A percentile compares a stretch with the other conserved stretches of the same genome.
Evolutionary conservation across 1,140 invertebrate species (phyloP).

Genomic region (Anagrus nilaparvatae): DNA sequence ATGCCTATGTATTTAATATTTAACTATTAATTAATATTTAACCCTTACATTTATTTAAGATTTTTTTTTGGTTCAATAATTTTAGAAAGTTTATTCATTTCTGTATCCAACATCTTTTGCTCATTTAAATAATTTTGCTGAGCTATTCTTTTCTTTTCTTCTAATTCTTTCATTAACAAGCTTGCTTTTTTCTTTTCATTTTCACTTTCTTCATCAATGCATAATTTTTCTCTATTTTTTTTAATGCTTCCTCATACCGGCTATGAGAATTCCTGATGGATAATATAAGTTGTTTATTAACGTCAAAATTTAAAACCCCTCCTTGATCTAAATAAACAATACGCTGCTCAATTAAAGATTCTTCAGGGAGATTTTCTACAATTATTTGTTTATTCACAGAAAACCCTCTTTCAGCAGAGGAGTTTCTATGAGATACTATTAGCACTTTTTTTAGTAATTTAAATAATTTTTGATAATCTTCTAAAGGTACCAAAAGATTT

Average conservation of each 20-base stretch:
- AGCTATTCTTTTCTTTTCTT: no score
- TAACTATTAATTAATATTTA: no score
- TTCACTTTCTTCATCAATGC: background rate
- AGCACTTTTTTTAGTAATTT: slow-evolving; percentile 14
- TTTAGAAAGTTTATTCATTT: no score
- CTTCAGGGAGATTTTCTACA: slow-evolving; percentile 13
- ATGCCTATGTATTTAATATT: no score
- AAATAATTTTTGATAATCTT: slow-evolving; percentile 8
- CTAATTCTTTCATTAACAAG: no score
- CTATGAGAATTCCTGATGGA: background rate
- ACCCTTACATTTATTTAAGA: no score
- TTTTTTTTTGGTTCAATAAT: no score
- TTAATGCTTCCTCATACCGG: slow-evolving; percentile 5
- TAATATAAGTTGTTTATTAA: slow-evolving; percentile 6
- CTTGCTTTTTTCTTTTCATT: background rate
- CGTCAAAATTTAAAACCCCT: slow-evolving; percentile 8
- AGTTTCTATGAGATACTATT: slow-evolving; percentile 16
- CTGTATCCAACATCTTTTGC: no score
- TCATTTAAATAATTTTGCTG: no score
- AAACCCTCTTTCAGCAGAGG: slow-evolving; percentile 16
- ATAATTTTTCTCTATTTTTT: background rate
- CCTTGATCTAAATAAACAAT: slow-evolving; percentile 6
- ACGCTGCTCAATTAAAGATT: slow-evolving; percentile 16
- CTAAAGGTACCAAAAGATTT: background rate
- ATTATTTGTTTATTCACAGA: slow-evolving; percentile 18